Conservation (phyloP, 2,797 vertebrate species). For the Tachyglossus aculeatus region DNA sequence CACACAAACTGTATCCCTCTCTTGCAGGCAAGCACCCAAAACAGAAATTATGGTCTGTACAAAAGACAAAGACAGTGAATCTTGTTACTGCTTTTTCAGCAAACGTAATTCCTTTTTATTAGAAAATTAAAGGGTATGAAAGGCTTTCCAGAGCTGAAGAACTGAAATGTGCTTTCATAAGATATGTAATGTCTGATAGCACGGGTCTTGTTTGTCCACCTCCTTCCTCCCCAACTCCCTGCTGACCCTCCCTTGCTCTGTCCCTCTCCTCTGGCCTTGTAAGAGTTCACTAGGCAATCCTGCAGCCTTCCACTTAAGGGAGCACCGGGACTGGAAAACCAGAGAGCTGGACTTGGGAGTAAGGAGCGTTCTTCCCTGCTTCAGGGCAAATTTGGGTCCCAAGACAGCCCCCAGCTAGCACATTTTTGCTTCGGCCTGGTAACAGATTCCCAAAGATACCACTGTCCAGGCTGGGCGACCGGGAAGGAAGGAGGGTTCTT, state of each 20-base stretch:
- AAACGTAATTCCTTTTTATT: constrained; percentile 79
- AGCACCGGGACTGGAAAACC: not conserved
- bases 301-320: not conserved
- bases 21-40: constrained; percentile 43
- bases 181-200: constrained; percentile 71
- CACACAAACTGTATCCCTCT: constrained; percentile 35
- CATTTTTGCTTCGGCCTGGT: constrained; percentile 15
- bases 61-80: constrained; percentile 71
- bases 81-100: constrained; percentile 74
- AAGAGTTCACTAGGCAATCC: constrained; percentile 10
- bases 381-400: not conserved
- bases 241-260: not conserved
- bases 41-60: constrained; percentile 61
- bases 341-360: not conserved
- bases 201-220: constrained; percentile 66
- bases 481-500: not conserved
- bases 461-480: constrained; percentile 5
- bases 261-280: constrained; percentile 32
- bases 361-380: not conserved
- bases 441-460: constrained; percentile 11
- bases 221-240: constrained; percentile 12
- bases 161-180: constrained; percentile 76
- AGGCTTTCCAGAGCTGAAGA: constrained; percentile 75
- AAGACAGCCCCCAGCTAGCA: not conserved
- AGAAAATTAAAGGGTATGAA: constrained; percentile 79